Evolutionary conservation across 2,888 invertebrate species (phyloP).

Genomic region (Synanthedon tipuliformis): DNA sequence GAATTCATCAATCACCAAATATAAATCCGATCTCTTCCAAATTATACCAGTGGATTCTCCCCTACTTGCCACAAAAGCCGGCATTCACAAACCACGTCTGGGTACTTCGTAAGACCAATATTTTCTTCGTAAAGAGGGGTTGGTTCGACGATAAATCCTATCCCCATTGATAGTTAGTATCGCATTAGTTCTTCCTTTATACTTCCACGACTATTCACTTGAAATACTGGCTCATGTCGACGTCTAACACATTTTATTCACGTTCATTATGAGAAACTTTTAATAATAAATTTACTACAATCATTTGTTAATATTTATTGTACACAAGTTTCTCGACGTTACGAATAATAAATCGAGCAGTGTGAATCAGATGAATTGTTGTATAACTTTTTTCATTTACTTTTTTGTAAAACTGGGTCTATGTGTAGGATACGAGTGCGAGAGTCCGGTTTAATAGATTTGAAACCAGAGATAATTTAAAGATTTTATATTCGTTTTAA

Average conservation of each 20-base stretch:
- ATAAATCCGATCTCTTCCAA: not conserved
- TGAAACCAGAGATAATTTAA: too few species aligned
- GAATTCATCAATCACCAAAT: too few species aligned
- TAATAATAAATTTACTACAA: not conserved
- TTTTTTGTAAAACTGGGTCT: too few species aligned
- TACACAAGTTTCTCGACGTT: too few species aligned
- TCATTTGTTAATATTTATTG: not conserved
- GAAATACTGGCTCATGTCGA: slow-evolving; percentile 45
- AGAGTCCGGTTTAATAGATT: too few species aligned
- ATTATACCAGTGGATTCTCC: slow-evolving; percentile 5
- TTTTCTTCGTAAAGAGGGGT: slow-evolving; percentile 59
- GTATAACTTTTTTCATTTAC: too few species aligned
- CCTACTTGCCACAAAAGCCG: slow-evolving; percentile 42
- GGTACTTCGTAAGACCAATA: slow-evolving; percentile 65
- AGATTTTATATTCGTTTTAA: too few species aligned
- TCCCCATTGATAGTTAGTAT: slow-evolving; percentile 63
- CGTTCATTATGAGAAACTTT: slow-evolving; percentile 4
- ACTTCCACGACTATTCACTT: slow-evolving; percentile 43
- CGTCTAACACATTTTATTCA: slow-evolving; percentile 23
- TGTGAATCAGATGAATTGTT: too few species aligned
- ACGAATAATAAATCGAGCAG: too few species aligned
- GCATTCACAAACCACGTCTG: slow-evolving; percentile 59
- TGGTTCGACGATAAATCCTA: slow-evolving; percentile 55
- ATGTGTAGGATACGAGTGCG: too few species aligned
- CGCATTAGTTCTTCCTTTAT: slow-evolving; percentile 64